Evolutionary conservation across 2,797 vertebrate genomes (phyloP).

Genomic region (Serranus cabrilla): DNA sequence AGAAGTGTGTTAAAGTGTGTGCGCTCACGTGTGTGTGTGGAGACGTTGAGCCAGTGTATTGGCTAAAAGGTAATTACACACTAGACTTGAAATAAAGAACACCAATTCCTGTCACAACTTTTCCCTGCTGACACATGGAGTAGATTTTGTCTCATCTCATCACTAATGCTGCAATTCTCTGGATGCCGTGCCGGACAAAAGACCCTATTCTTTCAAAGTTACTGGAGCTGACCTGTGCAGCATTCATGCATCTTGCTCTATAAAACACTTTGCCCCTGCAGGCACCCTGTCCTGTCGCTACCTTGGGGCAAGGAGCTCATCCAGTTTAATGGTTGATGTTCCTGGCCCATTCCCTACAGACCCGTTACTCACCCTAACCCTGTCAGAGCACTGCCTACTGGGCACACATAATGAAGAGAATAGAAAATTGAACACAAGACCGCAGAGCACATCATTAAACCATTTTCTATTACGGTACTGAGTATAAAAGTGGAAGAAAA

Average conservation of each 20-base stretch:
- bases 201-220: constrained; percentile 16
- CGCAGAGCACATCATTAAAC: constrained; percentile 74
- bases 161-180: constrained; percentile 15
- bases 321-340: constrained; percentile 70
- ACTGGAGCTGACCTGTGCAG: constrained; percentile 50
- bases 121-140: constrained; percentile 42
- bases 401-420: constrained; percentile 74
- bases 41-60: constrained; percentile 5
- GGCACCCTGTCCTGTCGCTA: constrained; percentile 37
- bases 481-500: constrained; percentile 59
- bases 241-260: constrained; percentile 22
- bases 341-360: constrained; percentile 63
- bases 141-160: constrained; percentile 52
- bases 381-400: constrained; percentile 58
- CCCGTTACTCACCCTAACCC: constrained; percentile 67
- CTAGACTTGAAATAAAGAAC: constrained; percentile 53
- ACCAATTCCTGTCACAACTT: constrained; percentile 38
- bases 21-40: neutral
- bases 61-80: constrained; percentile 59
- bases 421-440: constrained; percentile 72
- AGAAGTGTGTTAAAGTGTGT: constrained; percentile 19
- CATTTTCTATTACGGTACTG: constrained; percentile 66
- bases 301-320: constrained; percentile 50
- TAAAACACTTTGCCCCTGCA: constrained; percentile 43
- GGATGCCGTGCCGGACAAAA: constrained; percentile 13